phyloP scores from a whole-genome alignment of 2,888 invertebrate genomes.

The Eilema sororculum region DNA sequence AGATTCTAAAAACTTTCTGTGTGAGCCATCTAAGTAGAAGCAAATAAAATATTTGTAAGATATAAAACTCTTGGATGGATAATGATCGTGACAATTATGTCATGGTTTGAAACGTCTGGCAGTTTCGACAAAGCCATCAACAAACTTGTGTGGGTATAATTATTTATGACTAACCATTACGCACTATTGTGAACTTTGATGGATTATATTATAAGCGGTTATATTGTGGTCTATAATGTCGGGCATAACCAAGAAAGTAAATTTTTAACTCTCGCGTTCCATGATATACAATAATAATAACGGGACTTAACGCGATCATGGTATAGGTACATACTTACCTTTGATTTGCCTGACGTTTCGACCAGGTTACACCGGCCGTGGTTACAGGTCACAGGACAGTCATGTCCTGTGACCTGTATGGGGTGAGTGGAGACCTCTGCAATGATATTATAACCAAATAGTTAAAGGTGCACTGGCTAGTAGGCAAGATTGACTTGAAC shows the following conservation, averaged over 20 bases:
- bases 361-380: no score
- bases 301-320: no score
- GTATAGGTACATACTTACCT: no score
- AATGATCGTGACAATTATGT: conserved; percentile 16
- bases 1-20: neutral
- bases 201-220: conserved; percentile 7
- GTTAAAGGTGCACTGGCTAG: neutral
- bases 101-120: neutral
- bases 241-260: conserved; percentile 2
- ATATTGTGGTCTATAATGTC: conserved; percentile 16
- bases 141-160: conserved; percentile 3
- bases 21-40: neutral
- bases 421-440: neutral
- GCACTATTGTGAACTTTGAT: conserved; percentile 8
- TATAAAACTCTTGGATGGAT: conserved; percentile 6
- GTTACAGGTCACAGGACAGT: no score
- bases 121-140: conserved; percentile 1
- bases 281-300: no score
- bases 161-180: conserved; percentile 8
- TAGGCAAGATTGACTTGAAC: no score
- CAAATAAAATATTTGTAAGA: neutral
- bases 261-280: no score
- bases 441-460: conserved; percentile 21
- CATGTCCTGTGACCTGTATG: no score
- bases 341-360: no score